phyloP scores from a whole-genome alignment of 2,113 vertebrate genomes.

The Leuciscus idus region DNA sequence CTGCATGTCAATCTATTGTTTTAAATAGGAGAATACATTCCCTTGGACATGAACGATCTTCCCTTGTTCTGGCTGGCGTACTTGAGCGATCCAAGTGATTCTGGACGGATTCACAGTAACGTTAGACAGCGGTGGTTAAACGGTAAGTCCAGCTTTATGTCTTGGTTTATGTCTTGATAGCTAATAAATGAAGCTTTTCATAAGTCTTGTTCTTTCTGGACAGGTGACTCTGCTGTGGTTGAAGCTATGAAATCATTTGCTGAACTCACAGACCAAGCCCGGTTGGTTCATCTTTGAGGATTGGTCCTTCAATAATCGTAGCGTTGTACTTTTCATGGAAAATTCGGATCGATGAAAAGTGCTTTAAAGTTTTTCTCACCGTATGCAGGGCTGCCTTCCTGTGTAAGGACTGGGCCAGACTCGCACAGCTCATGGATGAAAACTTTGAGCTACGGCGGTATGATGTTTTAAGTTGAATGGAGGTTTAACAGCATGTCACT shows the following conservation, averaged over 20 bases:
- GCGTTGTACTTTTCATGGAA: not conserved
- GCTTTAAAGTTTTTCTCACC: not conserved
- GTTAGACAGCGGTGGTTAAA: slow-evolving; percentile 80
- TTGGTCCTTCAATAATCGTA: not conserved
- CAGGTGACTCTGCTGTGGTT: slow-evolving; percentile 76
- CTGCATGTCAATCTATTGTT: not conserved
- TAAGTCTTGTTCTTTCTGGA: not conserved
- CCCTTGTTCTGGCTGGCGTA: slow-evolving; percentile 81
- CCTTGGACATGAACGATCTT: slow-evolving; percentile 73
- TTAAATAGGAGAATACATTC: slow-evolving; percentile 72
- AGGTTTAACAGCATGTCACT: not conserved
- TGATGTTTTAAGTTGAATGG: not conserved
- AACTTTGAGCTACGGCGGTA: slow-evolving; percentile 82
- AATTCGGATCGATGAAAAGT: not conserved
- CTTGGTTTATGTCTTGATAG: too few species aligned
- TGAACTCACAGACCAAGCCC: slow-evolving; percentile 79
- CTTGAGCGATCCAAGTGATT: slow-evolving; percentile 82
- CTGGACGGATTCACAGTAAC: slow-evolving; percentile 83
- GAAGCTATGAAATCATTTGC: slow-evolving; percentile 81
- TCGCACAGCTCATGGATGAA: slow-evolving; percentile 80
- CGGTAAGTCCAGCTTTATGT: slow-evolving; percentile 63
- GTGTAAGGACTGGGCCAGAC: slow-evolving; percentile 70
- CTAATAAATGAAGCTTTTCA: not conserved
- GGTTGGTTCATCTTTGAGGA: slow-evolving; percentile 63
- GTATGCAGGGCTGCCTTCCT: slow-evolving; percentile 68